Conservation (phyloP, 2,888 invertebrate genomes). For the Carabus problematicus region DNA sequence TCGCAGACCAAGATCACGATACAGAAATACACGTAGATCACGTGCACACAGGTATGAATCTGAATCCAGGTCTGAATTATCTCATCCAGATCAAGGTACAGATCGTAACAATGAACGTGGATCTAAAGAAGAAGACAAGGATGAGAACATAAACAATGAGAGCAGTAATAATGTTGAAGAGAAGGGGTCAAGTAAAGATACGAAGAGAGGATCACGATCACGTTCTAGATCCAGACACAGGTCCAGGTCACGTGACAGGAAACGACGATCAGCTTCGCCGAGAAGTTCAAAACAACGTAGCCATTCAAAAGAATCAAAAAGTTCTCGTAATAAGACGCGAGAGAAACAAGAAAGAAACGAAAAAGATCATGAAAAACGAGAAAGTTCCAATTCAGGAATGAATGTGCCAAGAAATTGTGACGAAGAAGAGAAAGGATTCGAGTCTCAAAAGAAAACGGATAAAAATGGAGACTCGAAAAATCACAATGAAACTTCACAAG, state of each 20-base stretch:
- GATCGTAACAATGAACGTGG: constrained; percentile 60
- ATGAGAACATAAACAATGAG: constrained; percentile 57
- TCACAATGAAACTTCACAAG: constrained; percentile 54
- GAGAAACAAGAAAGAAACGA: constrained; percentile 51
- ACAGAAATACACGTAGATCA: constrained; percentile 53
- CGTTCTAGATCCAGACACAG: constrained; percentile 65
- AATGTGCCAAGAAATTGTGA: constrained; percentile 63
- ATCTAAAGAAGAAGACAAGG: constrained; percentile 54
- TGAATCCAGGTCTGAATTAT: constrained; percentile 48
- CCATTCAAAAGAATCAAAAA: constrained; percentile 52
- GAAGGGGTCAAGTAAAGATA: constrained; percentile 57
- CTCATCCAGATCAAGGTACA: too few relatives aligned
- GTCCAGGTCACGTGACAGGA: constrained; percentile 66
- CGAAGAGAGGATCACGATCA: constrained; percentile 62
- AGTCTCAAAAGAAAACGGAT: constrained; percentile 55
- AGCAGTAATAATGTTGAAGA: constrained; percentile 53
- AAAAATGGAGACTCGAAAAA: constrained; percentile 47
- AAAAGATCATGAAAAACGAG: constrained; percentile 54
- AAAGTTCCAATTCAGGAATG: constrained; percentile 52
- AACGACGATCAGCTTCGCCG: constrained; percentile 60
- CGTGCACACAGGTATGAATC: constrained; percentile 55
- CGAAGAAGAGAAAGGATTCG: constrained; percentile 63
- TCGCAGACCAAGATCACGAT: constrained; percentile 54
- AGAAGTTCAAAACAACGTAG: constrained; percentile 51
- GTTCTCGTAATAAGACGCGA: constrained; percentile 55